Base-by-base conservation (phyloP, 2,113 vertebrate species). In the Amazona vittata region DNA sequence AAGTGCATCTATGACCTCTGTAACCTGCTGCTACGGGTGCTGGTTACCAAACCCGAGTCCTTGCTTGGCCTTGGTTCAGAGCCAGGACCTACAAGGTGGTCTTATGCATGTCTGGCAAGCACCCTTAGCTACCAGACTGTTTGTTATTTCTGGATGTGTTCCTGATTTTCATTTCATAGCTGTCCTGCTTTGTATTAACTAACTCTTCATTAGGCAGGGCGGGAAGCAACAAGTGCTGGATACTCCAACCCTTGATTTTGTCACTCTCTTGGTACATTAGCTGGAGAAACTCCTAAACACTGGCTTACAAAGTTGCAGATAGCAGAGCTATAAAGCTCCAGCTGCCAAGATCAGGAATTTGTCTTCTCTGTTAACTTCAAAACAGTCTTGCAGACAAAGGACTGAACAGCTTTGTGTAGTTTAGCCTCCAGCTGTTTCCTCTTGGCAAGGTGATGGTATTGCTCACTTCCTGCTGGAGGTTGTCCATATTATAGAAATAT, bases 91-190 rank as follows among this genome's bases (percentile, higher is more conserved):
- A 96, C 95, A 93, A 96, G 41, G 84, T 87, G 52, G 94, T 82
- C 33, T 95, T 96, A 81, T 93, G 57, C 89, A 73, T 6, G 67
- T 89, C 91, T 97, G 96, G 89, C 89, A 97, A 35, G 64, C 76
- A 84, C 94, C 77, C 93, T 96, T 95, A 93, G 94, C 96, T 97
- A 96, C 96, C 74, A 96, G 74, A 96, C 84, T 93, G 84, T 96
- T 96, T 97, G 86, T 97, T 97, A 79, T 96, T 97, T 93, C 94
- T 96, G 95, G 94, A 93, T 87, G 49, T 84, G 65, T 84, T 89
- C 77, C 81, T 91, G 91, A 93, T 95, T 96, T 97, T 87, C 8
- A 89, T 96, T 96, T 89, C 84, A 65, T 94, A 85, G 81, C 86
- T 87, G 74, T 96, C 89, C 91, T 96, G 95, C 91, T 95, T 96